Percentiles rank a stretch among this genome's conserved stretches.
These are phyloP conservation scores for Mellilla xanthometata DNA, from an alignment of 2,888 invertebrate species.

Conservation along the genomic window DNA sequence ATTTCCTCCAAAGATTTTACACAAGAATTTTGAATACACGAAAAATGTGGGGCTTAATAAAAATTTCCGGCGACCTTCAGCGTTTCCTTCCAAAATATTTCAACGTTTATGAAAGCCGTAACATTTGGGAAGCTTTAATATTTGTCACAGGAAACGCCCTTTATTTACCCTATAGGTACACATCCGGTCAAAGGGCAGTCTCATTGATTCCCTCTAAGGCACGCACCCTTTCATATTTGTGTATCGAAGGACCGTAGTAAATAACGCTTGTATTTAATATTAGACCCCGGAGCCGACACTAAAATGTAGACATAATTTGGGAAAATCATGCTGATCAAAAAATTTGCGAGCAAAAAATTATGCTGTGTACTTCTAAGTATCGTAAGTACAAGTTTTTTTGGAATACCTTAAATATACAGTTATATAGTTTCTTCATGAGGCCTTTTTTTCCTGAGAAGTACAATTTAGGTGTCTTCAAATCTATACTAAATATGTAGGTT, in stretches of 20 bases:
- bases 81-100: conserved; percentile 32
- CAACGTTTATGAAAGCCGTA: conserved; percentile 33
- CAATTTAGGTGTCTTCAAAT: too few species aligned
- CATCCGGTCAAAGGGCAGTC: conserved; percentile 60
- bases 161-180: conserved; percentile 64
- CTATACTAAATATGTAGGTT: too few species aligned
- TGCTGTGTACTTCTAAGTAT: too few species aligned
- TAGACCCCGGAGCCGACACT: conserved; percentile 32
- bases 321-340: too few species aligned
- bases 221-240: conserved; percentile 58
- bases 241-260: conserved; percentile 52
- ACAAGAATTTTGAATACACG: conserved; percentile 16
- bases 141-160: conserved; percentile 66
- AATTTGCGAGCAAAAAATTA: too few species aligned
- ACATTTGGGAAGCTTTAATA: conserved; percentile 47
- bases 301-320: conserved; percentile 8
- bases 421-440: too few species aligned
- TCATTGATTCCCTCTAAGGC: conserved; percentile 56
- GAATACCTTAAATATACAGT: too few species aligned
- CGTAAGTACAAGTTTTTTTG: too few species aligned
- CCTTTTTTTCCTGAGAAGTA: too few species aligned
- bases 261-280: conserved; percentile 58
- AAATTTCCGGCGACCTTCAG: conserved; percentile 24
- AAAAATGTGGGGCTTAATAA: conserved; percentile 19
- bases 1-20: conserved; percentile 6